A percentile compares a stretch with the other conserved stretches of the same genome.
Evolutionary conservation across 2,113 vertebrate species (phyloP).

Genomic region (Muntiacus reevesi): DNA sequence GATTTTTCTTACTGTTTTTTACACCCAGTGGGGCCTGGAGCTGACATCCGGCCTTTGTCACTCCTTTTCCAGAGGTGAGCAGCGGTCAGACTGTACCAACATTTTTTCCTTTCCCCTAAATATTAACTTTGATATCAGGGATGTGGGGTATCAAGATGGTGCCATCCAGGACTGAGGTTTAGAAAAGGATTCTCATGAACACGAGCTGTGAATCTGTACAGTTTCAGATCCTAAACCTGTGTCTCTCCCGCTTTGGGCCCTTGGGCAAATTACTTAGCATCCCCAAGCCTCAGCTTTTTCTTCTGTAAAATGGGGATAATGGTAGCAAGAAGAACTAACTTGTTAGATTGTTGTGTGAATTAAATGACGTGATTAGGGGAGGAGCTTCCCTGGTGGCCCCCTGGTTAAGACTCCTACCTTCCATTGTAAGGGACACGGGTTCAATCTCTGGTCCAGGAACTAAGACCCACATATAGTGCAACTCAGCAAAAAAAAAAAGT

Average conservation of each 20-base stretch:
- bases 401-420: background rate
- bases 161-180: background rate
- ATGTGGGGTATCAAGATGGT: background rate
- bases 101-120: constrained; percentile 4
- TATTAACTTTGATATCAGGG: background rate
- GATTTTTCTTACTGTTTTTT: background rate
- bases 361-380: background rate
- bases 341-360: background rate
- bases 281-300: background rate
- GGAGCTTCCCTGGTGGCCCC: background rate
- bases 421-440: background rate
- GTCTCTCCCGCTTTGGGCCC: background rate
- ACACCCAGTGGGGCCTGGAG: background rate
- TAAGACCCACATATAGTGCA: background rate
- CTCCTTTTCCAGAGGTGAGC: background rate
- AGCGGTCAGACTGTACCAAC: background rate
- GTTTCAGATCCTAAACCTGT: background rate
- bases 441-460: background rate
- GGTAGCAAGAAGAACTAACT: background rate
- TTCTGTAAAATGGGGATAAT: background rate
- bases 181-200: background rate
- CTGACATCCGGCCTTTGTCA: background rate
- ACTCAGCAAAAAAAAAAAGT: background rate
- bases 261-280: background rate
- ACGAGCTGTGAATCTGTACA: rapidly evolving